Conservation (phyloP, 2,888 invertebrate species). For the Drosophila aldrichi region DNA sequence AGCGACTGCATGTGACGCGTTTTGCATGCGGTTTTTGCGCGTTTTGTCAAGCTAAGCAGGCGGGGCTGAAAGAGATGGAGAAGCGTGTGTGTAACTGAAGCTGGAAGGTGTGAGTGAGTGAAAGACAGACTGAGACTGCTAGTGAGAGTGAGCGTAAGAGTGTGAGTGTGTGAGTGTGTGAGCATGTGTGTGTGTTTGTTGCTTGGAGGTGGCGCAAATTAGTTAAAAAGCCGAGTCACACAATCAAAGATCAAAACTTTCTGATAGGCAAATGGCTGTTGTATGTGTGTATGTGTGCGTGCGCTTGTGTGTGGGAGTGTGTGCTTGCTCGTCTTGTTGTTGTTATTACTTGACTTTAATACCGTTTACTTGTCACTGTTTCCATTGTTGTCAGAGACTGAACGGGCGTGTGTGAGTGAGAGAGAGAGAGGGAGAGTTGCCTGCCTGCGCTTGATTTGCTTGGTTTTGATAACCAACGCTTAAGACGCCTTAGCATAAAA, state of each 20-base stretch:
- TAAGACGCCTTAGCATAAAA: constrained; percentile 36
- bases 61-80: not conserved
- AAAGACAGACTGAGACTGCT: not conserved
- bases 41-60: constrained; percentile 35
- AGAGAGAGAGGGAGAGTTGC: constrained; percentile 34
- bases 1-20: constrained; percentile 78
- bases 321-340: constrained; percentile 38
- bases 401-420: constrained; percentile 3
- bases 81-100: constrained; percentile 7
- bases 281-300: constrained; percentile 16
- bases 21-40: constrained; percentile 73
- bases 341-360: constrained; percentile 46
- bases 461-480: constrained; percentile 43
- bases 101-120: not conserved
- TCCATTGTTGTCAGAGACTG: constrained; percentile 25
- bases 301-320: constrained; percentile 19
- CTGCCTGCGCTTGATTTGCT: constrained; percentile 53
- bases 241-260: constrained; percentile 82
- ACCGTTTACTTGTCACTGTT: constrained; percentile 32
- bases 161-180: not conserved
- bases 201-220: constrained; percentile 75
- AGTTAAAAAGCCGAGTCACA: constrained; percentile 80
- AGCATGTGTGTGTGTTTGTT: not conserved
- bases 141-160: not conserved
- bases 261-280: constrained; percentile 60